phyloP scores from a whole-genome alignment of 2,797 vertebrate species.

The Bucorvus abyssinicus region DNA sequence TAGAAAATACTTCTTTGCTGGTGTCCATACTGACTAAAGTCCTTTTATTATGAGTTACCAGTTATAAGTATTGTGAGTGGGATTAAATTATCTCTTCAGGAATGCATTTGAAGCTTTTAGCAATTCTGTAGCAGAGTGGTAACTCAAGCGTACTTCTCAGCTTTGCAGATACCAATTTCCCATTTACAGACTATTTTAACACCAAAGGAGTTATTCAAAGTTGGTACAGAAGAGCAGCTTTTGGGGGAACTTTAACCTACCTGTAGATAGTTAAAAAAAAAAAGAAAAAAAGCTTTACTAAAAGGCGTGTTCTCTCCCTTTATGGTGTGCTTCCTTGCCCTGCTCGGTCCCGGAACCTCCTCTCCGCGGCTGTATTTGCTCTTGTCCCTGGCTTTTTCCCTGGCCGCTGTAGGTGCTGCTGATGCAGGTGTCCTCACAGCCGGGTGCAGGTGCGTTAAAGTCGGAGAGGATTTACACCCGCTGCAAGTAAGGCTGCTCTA shows the following conservation, averaged over 20 bases:
- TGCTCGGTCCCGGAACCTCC: background rate
- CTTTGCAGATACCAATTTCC: background rate
- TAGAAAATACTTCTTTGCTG: background rate
- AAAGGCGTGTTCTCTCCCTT: background rate
- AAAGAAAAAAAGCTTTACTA: too few relatives aligned
- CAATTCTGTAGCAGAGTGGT: rapidly evolving
- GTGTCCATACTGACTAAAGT: background rate
- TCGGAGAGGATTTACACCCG: background rate
- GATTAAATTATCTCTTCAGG: background rate
- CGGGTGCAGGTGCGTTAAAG: background rate
- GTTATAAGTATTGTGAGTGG: background rate
- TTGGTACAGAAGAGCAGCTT: background rate
- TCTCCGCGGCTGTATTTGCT: background rate
- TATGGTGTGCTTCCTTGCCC: rapidly evolving
- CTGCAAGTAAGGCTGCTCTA: rapidly evolving
- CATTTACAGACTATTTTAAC: background rate
- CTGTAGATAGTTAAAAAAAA: background rate
- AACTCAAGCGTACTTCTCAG: background rate
- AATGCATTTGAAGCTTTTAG: background rate
- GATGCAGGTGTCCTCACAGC: background rate
- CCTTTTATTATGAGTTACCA: background rate
- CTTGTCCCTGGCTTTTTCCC: rapidly evolving
- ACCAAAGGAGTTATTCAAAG: background rate
- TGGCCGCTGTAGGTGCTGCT: background rate
- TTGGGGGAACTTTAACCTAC: background rate